Conservation (phyloP, 2,888 invertebrate genomes). For the Siphlonurus alternatus region DNA sequence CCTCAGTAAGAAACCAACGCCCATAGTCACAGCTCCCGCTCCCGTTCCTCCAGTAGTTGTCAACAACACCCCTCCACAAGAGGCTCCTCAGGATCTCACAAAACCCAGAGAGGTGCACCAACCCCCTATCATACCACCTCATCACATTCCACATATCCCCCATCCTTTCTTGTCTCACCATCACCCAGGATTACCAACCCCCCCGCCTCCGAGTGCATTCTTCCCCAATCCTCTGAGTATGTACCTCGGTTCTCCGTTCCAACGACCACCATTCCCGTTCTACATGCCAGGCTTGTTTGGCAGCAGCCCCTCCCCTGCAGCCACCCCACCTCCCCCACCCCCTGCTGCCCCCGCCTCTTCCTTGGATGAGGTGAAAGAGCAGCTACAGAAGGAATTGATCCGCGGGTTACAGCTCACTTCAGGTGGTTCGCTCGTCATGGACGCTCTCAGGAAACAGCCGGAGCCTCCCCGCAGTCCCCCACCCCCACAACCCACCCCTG, state of each 20-base stretch:
- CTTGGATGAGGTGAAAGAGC: slow-evolving; percentile 49
- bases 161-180: background rate
- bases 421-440: slow-evolving; percentile 40
- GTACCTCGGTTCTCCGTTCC: slow-evolving; percentile 12
- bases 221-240: slow-evolving; percentile 10
- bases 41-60: background rate
- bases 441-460: slow-evolving; percentile 15
- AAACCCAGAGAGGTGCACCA: slow-evolving; percentile 9
- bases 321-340: slow-evolving; percentile 5
- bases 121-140: background rate
- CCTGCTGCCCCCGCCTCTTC: background rate
- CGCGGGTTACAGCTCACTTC: slow-evolving; percentile 50
- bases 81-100: slow-evolving; percentile 15
- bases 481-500: slow-evolving; percentile 17
- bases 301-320: background rate
- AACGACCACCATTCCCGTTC: slow-evolving; percentile 31
- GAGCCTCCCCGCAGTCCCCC: background rate
- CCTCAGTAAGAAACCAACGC: slow-evolving; percentile 51
- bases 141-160: background rate
- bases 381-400: slow-evolving; percentile 45
- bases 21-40: background rate
- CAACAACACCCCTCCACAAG: slow-evolving; percentile 1
- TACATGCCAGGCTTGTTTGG: slow-evolving; percentile 35
- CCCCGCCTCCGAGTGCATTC: slow-evolving; percentile 5
- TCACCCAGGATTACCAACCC: background rate